Evolutionary conservation across 1,140 invertebrate genomes (phyloP), one percentile per base, ranked within the genome.

Genomic region (Pseudomyrmex gracilis): DNA sequence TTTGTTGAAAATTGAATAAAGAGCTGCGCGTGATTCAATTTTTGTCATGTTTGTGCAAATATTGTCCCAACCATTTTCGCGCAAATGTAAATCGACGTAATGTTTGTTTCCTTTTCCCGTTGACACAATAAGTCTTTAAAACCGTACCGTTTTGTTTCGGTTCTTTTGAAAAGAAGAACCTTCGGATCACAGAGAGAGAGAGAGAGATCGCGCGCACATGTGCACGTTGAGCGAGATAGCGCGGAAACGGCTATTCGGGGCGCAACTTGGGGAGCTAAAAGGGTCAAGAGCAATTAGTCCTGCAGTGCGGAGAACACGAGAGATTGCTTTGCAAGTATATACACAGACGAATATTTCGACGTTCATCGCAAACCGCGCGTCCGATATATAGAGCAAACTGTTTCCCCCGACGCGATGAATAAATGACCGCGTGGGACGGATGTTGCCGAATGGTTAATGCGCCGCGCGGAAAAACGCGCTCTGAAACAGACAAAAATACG

Each of bases 221-320:
- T 66, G 9, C 34, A 10, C 57, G n/a, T n/a, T n/a, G n/a, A n/a
- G n/a, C n/a, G 45, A 53, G 47, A 55, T 57, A 9, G 34, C 13
- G 55, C 17, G 17, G 57, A 66, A 77, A 71, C 43, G 64, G 45
- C 58, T 43, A 84, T 82, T 80, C 76, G 66, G 83, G 66, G 83
- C 34, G 67, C 47, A 71, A 58, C 76, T 55, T 71, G 58, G 8
- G 58, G 8, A 47, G 60, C 34, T 82, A 82, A 84, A 84, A 84
- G 76, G 66, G 64, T 82, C 83, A 76, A 71, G 66, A 82, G 83
- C 83, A 84, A 84, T 84, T 84, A 84, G 57, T 71, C 10, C 43
- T 57, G 45, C 43, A 22, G 43, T 5, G 58, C 55, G 24, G 60
- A 60, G 58, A 68, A 64, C 20, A 63, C 49, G 51, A 82, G 51